Evolutionary conservation across 1,140 invertebrate species (phyloP).

Genomic region (Papilio glaucus): DNA sequence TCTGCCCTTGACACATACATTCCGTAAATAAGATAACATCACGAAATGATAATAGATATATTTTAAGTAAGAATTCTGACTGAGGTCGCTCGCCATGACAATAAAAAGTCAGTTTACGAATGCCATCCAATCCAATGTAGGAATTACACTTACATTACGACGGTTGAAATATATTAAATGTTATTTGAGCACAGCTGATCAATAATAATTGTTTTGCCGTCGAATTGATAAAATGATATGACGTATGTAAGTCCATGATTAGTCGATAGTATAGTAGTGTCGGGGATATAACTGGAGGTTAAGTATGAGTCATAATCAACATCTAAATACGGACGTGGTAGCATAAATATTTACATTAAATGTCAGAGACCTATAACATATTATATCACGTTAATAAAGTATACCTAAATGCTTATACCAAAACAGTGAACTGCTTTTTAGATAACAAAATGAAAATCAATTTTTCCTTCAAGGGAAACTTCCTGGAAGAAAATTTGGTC

Average conservation of each 20-base stretch:
- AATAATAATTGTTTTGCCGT: neutral
- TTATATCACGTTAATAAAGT: neutral
- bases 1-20: no score
- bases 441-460: neutral
- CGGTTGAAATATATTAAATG: neutral
- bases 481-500: no score
- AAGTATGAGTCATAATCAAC: neutral
- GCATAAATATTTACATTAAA: conserved; percentile 16
- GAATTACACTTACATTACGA: neutral
- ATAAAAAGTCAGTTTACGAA: no score
- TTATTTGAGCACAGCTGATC: neutral
- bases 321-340: conserved; percentile 15
- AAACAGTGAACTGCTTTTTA: neutral
- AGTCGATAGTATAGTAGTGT: neutral
- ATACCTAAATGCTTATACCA: neutral
- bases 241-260: neutral
- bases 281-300: neutral
- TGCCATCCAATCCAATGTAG: no score
- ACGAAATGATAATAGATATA: no score
- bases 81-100: no score
- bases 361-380: neutral
- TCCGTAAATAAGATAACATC: no score
- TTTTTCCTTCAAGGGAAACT: no score
- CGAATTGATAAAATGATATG: neutral
- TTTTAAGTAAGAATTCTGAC: no score